Evolutionary conservation across 2,113 vertebrate species (phyloP).

Genomic region (Rhineura floridana): DNA sequence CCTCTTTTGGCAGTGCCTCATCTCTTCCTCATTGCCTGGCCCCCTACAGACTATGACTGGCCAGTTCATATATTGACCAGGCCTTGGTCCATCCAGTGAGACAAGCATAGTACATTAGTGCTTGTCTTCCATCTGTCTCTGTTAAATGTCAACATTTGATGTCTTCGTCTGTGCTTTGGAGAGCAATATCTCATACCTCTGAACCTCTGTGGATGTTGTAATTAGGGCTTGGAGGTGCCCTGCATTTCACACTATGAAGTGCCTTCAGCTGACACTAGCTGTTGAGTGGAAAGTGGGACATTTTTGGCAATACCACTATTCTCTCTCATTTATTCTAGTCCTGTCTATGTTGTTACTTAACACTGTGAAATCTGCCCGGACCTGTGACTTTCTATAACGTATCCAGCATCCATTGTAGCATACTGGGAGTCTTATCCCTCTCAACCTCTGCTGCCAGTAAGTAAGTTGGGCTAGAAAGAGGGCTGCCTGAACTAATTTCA

Average conservation of each 20-base stretch:
- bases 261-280: conserved; percentile 4
- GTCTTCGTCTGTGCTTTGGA: neutral
- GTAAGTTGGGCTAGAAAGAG: neutral
- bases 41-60: neutral
- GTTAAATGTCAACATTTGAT: neutral
- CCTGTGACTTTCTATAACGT: neutral
- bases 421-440: neutral
- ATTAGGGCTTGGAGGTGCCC: too few relatives aligned
- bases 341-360: neutral
- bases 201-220: neutral
- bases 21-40: neutral
- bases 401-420: neutral
- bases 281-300: neutral
- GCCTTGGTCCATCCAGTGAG: too few relatives aligned
- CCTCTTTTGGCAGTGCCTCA: neutral
- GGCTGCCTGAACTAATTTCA: neutral
- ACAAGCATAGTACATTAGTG: neutral
- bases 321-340: neutral
- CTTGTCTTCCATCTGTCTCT: neutral
- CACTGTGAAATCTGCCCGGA: conserved; percentile 10
- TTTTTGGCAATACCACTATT: neutral
- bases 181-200: neutral
- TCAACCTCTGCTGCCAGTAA: too few relatives aligned
- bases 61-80: neutral
- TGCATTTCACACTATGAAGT: neutral